A percentile compares a stretch with the other conserved stretches of the same genome.
Conservation (phyloP, 30 jellyfish, hydroid and myxozoan genomes). For the Hydractinia symbiolongicarpus region DNA sequence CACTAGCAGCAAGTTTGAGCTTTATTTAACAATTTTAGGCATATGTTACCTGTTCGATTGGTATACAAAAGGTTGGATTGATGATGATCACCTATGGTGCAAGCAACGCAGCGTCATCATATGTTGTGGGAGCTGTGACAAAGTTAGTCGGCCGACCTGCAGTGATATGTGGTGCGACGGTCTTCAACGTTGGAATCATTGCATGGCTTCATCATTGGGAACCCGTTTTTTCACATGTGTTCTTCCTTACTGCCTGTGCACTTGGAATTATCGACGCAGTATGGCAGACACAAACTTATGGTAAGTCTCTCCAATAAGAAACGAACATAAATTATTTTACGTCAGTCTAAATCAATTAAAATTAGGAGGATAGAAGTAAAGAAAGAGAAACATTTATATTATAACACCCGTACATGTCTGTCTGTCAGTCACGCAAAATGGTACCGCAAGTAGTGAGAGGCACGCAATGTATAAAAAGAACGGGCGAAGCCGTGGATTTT, state of each 20-base stretch:
- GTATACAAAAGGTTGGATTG: slow-evolving; percentile 71
- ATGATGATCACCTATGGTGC: slow-evolving; percentile 81
- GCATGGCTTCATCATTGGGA: slow-evolving; percentile 44
- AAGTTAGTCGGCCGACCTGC: slow-evolving; percentile 62
- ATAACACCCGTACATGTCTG: no score
- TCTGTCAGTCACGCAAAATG: no score
- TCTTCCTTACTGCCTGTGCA: slow-evolving; percentile 59
- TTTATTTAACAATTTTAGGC: slow-evolving; percentile 27
- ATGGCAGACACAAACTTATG: slow-evolving; percentile 87
- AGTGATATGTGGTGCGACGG: slow-evolving; percentile 44
- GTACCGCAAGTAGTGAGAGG: no score
- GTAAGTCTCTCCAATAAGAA: slow-evolving; percentile 25
- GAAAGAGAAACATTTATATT: no score
- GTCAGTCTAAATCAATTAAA: no score
- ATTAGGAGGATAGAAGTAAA: no score
- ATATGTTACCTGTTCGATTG: slow-evolving; percentile 66
- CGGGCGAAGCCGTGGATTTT: no score
- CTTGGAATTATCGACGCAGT: slow-evolving; percentile 77
- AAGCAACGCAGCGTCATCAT: slow-evolving; percentile 55
- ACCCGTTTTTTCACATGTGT: slow-evolving; percentile 38
- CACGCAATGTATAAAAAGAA: no score
- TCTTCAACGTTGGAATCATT: slow-evolving; percentile 37
- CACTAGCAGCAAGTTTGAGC: no score
- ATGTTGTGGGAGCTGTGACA: slow-evolving; percentile 55
- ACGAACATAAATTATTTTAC: no score